A percentile compares a stretch with the other conserved stretches of the same genome.
Conservation (phyloP, 2,888 invertebrate genomes). For the Neria commutata region DNA sequence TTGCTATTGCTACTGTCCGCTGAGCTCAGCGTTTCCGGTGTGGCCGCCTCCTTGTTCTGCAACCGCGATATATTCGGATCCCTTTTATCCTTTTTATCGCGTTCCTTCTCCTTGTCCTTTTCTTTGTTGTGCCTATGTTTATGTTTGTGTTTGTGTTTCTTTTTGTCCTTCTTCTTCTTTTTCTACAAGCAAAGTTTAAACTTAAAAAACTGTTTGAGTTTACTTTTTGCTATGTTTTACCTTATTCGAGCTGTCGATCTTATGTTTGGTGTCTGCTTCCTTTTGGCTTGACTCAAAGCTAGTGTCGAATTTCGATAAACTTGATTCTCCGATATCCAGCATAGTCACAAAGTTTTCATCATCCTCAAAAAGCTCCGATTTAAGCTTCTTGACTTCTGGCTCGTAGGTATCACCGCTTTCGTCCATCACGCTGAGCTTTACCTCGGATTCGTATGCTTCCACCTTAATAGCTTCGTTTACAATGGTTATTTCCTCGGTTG, state of each 20-base stretch:
- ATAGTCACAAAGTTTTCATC: slow-evolving; percentile 78
- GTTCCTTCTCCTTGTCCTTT: slow-evolving; percentile 64
- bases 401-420: slow-evolving; percentile 25
- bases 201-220: slow-evolving; percentile 6
- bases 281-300: slow-evolving; percentile 41
- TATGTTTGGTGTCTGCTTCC: slow-evolving; percentile 60
- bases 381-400: slow-evolving; percentile 51
- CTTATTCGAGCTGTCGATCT: slow-evolving; percentile 65
- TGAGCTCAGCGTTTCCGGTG: slow-evolving; percentile 61
- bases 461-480: slow-evolving; percentile 40
- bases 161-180: slow-evolving; percentile 80
- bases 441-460: slow-evolving; percentile 45
- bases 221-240: slow-evolving; percentile 46
- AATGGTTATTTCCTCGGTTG: slow-evolving; percentile 47
- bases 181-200: slow-evolving; percentile 66
- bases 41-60: slow-evolving; percentile 54
- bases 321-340: slow-evolving; percentile 66
- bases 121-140: slow-evolving; percentile 76
- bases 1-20: slow-evolving; percentile 61
- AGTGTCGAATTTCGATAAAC: slow-evolving; percentile 36
- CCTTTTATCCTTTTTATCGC: slow-evolving; percentile 62
- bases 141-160: slow-evolving; percentile 80
- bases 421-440: slow-evolving; percentile 30
- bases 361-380: slow-evolving; percentile 59
- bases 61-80: slow-evolving; percentile 57